Conservation (phyloP, 37 sponge, comb jelly and placozoan species). For the Haliclona indistincta region DNA sequence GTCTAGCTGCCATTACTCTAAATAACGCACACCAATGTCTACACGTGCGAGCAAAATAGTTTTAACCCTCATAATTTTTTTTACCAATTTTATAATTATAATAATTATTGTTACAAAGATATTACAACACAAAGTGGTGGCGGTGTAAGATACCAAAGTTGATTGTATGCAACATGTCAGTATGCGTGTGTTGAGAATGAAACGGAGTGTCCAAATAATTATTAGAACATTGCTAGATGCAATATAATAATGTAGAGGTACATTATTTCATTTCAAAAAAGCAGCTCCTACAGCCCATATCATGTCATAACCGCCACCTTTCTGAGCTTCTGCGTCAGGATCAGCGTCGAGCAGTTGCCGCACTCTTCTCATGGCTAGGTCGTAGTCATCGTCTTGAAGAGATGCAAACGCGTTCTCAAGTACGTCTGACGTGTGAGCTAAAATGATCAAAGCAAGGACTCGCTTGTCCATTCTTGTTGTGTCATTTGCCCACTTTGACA, state of each 20-base stretch:
- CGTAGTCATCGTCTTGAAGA: constrained; percentile 96
- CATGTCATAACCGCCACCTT: constrained; percentile 67
- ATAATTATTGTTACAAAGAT: no score
- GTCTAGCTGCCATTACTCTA: no score
- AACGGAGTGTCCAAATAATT: no score
- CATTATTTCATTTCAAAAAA: constrained; percentile 79
- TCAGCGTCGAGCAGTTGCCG: constrained; percentile 88
- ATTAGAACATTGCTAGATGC: no score
- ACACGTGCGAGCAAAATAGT: no score
- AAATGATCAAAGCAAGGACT: constrained; percentile 81
- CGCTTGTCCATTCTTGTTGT: constrained; percentile 90
- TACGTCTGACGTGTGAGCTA: constrained; percentile 96
- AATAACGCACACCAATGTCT: no score
- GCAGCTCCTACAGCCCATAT: constrained; percentile 93
- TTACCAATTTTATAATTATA: no score
- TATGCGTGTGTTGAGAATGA: no score
- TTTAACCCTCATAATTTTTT: no score
- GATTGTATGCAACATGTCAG: no score
- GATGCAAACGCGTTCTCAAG: constrained; percentile 95
- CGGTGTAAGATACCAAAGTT: no score
- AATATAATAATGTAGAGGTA: background rate
- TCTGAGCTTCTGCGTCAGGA: constrained; percentile 90
- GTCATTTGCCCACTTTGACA: constrained; percentile 93
- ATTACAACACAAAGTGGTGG: no score
- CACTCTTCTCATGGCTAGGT: constrained; percentile 96